Conservation (phyloP, 2,113 vertebrate species). For the Tachysurus vachellii region DNA sequence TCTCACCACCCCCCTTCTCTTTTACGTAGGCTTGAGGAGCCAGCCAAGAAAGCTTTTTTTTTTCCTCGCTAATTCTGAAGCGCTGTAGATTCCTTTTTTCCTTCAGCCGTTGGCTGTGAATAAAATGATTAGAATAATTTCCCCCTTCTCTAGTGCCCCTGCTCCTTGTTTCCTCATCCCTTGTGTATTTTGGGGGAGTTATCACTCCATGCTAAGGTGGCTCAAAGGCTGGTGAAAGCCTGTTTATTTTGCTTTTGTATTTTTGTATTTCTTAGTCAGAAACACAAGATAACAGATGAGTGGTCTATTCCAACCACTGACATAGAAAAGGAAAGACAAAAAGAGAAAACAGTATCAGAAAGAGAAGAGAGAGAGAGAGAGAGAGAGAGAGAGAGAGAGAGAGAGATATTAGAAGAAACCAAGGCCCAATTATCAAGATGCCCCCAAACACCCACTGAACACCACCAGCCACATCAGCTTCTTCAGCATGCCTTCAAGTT, state of each 20-base stretch:
- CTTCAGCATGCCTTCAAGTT: constrained; percentile 1
- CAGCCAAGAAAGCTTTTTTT: constrained; percentile 23
- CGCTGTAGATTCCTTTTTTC: constrained; percentile 9
- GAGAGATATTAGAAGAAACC: neutral
- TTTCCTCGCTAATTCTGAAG: neutral
- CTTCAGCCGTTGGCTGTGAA: constrained; percentile 38
- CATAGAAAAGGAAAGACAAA: neutral
- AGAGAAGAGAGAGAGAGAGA: neutral
- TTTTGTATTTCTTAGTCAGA: constrained; percentile 5
- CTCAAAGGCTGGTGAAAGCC: constrained; percentile 35
- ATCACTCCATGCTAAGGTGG: constrained; percentile 38
- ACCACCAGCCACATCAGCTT: constrained; percentile 24
- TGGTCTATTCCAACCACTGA: constrained; percentile 11
- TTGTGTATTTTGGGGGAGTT: constrained; percentile 30
- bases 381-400: neutral
- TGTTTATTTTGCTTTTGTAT: constrained; percentile 16
- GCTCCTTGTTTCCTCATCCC: constrained; percentile 4
- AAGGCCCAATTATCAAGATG: constrained; percentile 23
- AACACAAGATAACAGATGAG: constrained; percentile 31
- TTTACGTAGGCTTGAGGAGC: constrained; percentile 25
- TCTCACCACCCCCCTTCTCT: neutral
- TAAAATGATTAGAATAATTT: constrained; percentile 47
- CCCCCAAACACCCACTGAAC: neutral
- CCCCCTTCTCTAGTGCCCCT: constrained; percentile 11
- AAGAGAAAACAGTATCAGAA: neutral